Evolutionary conservation across 2,888 invertebrate species (phyloP), one percentile per base, ranked within the genome.

Genomic region (Beris chalybata): DNA sequence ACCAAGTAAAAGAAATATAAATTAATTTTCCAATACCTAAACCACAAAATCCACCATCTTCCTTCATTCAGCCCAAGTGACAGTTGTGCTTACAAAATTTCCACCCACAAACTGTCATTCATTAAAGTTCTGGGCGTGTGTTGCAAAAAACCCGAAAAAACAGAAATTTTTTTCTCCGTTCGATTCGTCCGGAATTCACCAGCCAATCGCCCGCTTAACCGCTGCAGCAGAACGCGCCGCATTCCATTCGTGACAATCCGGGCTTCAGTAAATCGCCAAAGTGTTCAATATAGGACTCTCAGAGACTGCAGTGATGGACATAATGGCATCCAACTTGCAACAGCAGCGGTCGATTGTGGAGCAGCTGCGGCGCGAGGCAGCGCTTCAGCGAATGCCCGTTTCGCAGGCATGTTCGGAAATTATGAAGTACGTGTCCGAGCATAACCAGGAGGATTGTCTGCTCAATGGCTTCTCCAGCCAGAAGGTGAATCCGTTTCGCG

Each of bases 401-500:
- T 95, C 95, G 43, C 90, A 90, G 74, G 95, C 95, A n/a, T 92
- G 95, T 67, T 89, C 91, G 71, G 92, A 96, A 74, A 93, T 97
- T 74, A 91, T 95, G 77, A 93, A 93, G 77, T 95, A 89, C 78
- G 92, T 95, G 71, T 86, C 88, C 52, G 95, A 95, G 74, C 95
- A 96, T 76, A 92, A 94, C 76, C 91, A 92, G 74, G 95, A 96
- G 76, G 97, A 97, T 82, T 95, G 92, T 76, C 86, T 97, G 56
- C 85, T 97, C 71, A 92, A 93, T 71, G 97, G 97, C 44, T 97
- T 97, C 81, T 91, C 93, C 70, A 93, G 92, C 73, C 95, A 95
- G 79, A 93, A 95, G 79, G 92, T 94, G 13, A 97, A 97, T 82
- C 97, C 97, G 32, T 97, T 95, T 85, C 89, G 95, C 72, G 95